These are phyloP conservation scores for Slavum lentiscoides DNA, from an alignment of 2,888 invertebrate species.

Conservation along the genomic window DNA sequence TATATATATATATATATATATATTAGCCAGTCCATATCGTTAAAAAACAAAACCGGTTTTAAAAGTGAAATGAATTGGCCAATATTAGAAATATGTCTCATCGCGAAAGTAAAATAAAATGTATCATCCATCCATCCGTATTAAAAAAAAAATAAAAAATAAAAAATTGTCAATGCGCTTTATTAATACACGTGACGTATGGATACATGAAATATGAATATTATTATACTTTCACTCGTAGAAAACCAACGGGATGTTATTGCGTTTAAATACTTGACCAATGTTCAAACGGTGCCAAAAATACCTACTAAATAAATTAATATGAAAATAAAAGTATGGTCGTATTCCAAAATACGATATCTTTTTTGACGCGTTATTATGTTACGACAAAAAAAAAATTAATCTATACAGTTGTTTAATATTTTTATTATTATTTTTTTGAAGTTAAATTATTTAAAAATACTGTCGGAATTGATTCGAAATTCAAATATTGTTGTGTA, in stretches of 20 bases:
- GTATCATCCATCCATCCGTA: constrained; percentile 17
- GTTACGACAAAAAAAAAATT: no score
- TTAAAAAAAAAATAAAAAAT: not conserved
- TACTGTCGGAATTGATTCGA: no score
- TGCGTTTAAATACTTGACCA: not conserved
- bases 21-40: constrained; percentile 33
- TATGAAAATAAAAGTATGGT: not conserved
- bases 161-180: constrained; percentile 32
- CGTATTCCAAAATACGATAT: not conserved
- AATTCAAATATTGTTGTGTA: no score
- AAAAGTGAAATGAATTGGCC: constrained; percentile 50
- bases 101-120: constrained; percentile 45
- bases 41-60: constrained; percentile 43
- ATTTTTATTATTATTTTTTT: no score
- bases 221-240: constrained; percentile 46
- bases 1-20: not conserved
- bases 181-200: not conserved
- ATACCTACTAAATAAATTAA: not conserved
- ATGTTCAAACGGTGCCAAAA: constrained; percentile 16
- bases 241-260: constrained; percentile 15
- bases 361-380: not conserved
- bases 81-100: constrained; percentile 31
- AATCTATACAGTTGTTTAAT: no score
- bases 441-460: no score
- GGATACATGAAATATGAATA: constrained; percentile 36